Evolutionary conservation across 2,113 vertebrate species (phyloP), one percentile per base, ranked within the genome.

Genomic region (Embiotoca jacksoni): DNA sequence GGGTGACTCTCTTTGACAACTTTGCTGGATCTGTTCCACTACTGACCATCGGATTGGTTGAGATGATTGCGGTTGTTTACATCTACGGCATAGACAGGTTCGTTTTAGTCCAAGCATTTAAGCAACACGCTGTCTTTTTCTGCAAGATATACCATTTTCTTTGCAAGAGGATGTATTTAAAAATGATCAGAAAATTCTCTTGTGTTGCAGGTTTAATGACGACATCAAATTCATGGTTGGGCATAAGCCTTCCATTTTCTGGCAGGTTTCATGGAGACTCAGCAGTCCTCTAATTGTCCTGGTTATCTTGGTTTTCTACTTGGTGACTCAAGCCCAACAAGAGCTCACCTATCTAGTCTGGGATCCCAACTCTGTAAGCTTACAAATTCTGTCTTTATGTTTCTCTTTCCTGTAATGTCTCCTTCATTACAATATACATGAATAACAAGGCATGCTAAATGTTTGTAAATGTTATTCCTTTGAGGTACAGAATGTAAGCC

Each of bases 21-120:
- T 99, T 96, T 58, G 96, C 96, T 5, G 97, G 96, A 72, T 99
- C 98, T 15, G 95, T 98, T 65, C 97, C 98, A 0, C 91, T 99
- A 78, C 92, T 99, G 7, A 84, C 95, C 54, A 95, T 97, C 7
- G 97, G 96, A 32, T 95, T 99, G 82, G 96, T 90, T 56, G 98
- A 99, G 92, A 96, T 97, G 95, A 92, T 97, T 46, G 74, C 95
- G 0, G 95, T 99, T 0, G 93, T 95, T 76, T 97, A 99, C 73
- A 78, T 99, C 65, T 99, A 99, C 0, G 98, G 98, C 35, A 89
- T 97, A 41, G 96, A 91, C 71, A 91, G 91, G 91, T 92, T 7
- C 13, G 83, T 78, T 7, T 1, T 15, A 5, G 15, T 6, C 6
- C 5, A 3, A 4, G 41, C 5, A 11, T 44, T 11, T 23, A 2